A percentile compares a stretch with the other conserved stretches of the same genome.
These are phyloP conservation scores for Gambusia yucatana DNA, from an alignment of 2,797 vertebrate genomes.

Conservation along the genomic window DNA sequence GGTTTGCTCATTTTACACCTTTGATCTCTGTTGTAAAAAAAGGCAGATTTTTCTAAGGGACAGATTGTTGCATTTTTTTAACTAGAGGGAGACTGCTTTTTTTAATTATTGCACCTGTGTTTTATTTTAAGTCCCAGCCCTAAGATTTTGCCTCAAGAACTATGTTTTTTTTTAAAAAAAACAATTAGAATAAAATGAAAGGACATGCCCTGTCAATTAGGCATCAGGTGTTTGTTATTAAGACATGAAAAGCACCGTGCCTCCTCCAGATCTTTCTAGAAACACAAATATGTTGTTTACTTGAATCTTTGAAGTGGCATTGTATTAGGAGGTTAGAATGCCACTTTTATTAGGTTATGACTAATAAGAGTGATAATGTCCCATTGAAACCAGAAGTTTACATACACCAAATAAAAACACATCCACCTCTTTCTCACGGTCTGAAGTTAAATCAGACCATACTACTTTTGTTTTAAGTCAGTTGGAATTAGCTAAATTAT, in stretches of 20 bases:
- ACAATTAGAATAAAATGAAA: constrained; percentile 10
- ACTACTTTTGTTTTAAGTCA: not conserved
- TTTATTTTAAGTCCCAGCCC: constrained; percentile 34
- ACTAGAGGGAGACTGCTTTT: constrained; percentile 34
- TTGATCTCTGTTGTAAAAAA: constrained; percentile 77
- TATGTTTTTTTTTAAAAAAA: not conserved
- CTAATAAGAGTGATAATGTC: not conserved
- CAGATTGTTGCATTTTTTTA: constrained; percentile 62
- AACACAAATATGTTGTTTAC: not conserved
- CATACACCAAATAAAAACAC: not conserved
- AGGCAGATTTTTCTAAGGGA: constrained; percentile 69
- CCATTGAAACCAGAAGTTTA: not conserved
- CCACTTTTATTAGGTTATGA: not conserved
- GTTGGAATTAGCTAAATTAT: not conserved
- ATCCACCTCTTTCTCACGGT: not conserved
- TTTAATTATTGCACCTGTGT: constrained; percentile 46
- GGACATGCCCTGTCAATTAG: constrained; percentile 2
- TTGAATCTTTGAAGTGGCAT: constrained; percentile 5
- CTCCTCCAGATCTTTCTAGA: constrained; percentile 5
- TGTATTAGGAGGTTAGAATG: not conserved
- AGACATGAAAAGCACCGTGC: constrained; percentile 2
- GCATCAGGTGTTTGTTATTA: constrained; percentile 7
- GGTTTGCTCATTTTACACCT: constrained; percentile 72
- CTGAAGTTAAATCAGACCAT: not conserved
- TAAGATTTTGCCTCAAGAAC: constrained; percentile 1